phyloP scores from a whole-genome alignment of 2,113 vertebrate species.

The Anarhynchus alexandrinus region DNA sequence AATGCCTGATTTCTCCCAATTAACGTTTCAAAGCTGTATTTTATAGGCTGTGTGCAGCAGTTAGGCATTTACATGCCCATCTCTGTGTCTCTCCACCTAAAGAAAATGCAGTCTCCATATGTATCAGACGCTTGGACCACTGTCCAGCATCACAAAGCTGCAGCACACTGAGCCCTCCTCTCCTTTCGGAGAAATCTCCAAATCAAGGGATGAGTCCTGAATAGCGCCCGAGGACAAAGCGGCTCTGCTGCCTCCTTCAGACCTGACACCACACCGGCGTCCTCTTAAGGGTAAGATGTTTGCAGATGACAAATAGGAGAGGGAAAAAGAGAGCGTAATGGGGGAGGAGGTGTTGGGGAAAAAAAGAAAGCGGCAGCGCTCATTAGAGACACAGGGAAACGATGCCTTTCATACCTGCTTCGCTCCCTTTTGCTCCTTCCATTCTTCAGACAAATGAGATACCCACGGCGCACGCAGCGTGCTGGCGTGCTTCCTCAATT shows the following conservation, averaged over 20 bases:
- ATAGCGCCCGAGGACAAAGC: neutral
- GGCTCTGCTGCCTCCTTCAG: neutral
- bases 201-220: neutral
- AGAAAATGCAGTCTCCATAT: neutral
- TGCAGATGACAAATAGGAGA: conserved; percentile 23
- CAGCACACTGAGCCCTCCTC: neutral
- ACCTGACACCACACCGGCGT: neutral
- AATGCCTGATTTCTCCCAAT: neutral
- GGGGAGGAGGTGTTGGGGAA: neutral
- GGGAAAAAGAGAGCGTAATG: neutral
- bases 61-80: neutral
- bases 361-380: neutral
- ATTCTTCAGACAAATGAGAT: conserved; percentile 31
- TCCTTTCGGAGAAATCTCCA: neutral
- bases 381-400: conserved; percentile 29
- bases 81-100: neutral
- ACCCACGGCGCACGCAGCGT: neutral
- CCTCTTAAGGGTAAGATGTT: neutral
- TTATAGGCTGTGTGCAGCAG: neutral
- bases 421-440: conserved; percentile 9
- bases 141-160: neutral
- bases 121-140: neutral
- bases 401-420: conserved; percentile 8
- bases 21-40: neutral
- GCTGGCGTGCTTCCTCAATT: conserved; percentile 9